Conservation (phyloP, 2,797 vertebrate species). For the Sciurus carolinensis region DNA sequence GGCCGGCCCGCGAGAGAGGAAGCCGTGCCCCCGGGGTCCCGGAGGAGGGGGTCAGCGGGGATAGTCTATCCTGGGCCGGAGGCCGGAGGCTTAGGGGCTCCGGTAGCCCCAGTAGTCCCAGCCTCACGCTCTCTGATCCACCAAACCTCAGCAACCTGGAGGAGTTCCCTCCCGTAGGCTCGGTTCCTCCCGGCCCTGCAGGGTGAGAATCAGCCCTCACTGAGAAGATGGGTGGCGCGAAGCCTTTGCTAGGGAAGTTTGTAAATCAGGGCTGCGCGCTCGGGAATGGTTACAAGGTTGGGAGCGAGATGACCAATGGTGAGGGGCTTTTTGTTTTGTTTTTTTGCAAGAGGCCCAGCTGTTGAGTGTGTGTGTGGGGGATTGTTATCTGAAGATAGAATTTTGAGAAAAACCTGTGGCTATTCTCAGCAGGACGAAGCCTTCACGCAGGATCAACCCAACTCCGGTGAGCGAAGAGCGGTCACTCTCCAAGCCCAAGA, state of each 20-base stretch:
- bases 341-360: background rate
- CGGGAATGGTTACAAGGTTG: background rate
- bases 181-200: slow-evolving; percentile 76
- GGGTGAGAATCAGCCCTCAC: slow-evolving; percentile 72
- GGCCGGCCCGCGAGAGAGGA: slow-evolving; percentile 86
- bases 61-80: slow-evolving; percentile 77
- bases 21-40: slow-evolving; percentile 86
- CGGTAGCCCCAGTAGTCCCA: slow-evolving; percentile 86
- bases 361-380: background rate
- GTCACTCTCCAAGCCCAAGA: slow-evolving; percentile 96
- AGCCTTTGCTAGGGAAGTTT: background rate
- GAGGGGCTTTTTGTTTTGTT: background rate
- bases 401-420: slow-evolving; percentile 60
- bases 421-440: slow-evolving; percentile 92
- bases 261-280: background rate
- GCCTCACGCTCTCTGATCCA: slow-evolving; percentile 86
- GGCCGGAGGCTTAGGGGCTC: slow-evolving; percentile 86
- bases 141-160: slow-evolving; percentile 97
- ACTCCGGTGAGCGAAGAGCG: slow-evolving; percentile 96
- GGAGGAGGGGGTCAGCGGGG: slow-evolving; percentile 87
- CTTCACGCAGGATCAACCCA: slow-evolving; percentile 98
- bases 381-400: background rate
- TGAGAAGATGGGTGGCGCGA: background rate
- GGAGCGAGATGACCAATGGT: background rate
- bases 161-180: slow-evolving; percentile 96